These are phyloP conservation scores for Taenaris catops DNA, from an alignment of 2,888 invertebrate genomes.

Conservation along the genomic window DNA sequence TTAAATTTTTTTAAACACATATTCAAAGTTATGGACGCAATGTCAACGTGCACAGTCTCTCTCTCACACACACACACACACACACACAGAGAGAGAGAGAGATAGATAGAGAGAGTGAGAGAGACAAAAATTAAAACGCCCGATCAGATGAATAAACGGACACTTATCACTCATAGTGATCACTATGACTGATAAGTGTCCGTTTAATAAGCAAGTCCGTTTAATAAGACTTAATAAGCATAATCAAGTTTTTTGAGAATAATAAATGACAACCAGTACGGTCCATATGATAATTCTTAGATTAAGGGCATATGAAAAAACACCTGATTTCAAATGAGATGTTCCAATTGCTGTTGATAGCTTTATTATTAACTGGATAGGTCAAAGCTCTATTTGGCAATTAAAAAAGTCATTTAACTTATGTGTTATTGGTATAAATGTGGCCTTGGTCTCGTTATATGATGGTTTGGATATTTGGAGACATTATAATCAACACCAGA, in stretches of 20 bases:
- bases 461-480: constrained; percentile 95
- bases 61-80: too few species aligned
- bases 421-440: constrained; percentile 96
- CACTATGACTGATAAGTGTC: too few species aligned
- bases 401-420: constrained; percentile 89
- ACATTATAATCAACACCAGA: constrained; percentile 83
- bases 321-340: constrained; percentile 95
- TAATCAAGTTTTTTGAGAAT: constrained; percentile 85
- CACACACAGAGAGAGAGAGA: too few species aligned
- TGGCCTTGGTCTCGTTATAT: constrained; percentile 95
- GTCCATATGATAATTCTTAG: constrained; percentile 89
- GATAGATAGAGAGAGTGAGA: too few species aligned
- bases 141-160: too few species aligned
- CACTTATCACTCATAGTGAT: too few species aligned
- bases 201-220: too few species aligned
- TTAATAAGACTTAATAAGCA: too few species aligned
- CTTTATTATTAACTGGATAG: constrained; percentile 95
- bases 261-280: constrained; percentile 91
- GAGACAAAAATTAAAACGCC: too few species aligned
- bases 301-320: constrained; percentile 94
- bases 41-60: too few species aligned
- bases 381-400: constrained; percentile 98
- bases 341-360: constrained; percentile 93
- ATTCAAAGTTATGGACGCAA: too few species aligned
- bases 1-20: too few species aligned